phyloP scores from a whole-genome alignment of 2,113 vertebrate species.

The Dryoscopus gambensis region DNA sequence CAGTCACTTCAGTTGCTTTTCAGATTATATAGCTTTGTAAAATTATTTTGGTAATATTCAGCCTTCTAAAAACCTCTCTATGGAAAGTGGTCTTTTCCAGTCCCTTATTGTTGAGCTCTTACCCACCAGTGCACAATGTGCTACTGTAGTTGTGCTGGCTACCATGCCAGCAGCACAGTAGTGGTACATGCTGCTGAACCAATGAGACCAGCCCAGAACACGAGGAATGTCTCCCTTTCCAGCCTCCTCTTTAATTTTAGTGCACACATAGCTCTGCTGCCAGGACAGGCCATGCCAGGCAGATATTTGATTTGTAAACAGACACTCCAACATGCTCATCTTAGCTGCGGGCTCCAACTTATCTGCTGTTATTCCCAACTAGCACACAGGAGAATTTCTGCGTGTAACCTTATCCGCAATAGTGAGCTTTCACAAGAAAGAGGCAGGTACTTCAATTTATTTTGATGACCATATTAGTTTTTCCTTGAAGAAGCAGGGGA shows the following conservation, averaged over 20 bases:
- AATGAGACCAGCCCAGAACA: constrained; percentile 7
- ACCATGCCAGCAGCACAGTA: neutral
- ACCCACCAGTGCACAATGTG: neutral
- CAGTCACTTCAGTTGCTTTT: constrained; percentile 11
- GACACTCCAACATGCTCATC: constrained; percentile 24
- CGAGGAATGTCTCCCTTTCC: constrained; percentile 20
- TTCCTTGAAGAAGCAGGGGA: neutral
- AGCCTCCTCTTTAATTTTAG: constrained; percentile 58
- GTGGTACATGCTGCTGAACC: neutral
- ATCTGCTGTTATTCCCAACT: neutral
- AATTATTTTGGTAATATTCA: constrained; percentile 31
- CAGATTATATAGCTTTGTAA: constrained; percentile 25
- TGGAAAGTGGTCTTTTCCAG: neutral
- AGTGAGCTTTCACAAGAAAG: neutral
- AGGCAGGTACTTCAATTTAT: neutral
- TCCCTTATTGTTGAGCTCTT: neutral
- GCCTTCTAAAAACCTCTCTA: constrained; percentile 10
- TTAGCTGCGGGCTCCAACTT: neutral
- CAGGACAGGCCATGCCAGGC: constrained; percentile 45
- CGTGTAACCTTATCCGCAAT: neutral
- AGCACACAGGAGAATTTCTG: neutral
- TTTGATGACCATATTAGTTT: neutral
- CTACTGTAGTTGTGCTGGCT: neutral
- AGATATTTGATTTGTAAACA: constrained; percentile 41
- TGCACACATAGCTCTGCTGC: neutral